phyloP scores from a whole-genome alignment of 2,888 invertebrate species.

The Operophtera brumata region DNA sequence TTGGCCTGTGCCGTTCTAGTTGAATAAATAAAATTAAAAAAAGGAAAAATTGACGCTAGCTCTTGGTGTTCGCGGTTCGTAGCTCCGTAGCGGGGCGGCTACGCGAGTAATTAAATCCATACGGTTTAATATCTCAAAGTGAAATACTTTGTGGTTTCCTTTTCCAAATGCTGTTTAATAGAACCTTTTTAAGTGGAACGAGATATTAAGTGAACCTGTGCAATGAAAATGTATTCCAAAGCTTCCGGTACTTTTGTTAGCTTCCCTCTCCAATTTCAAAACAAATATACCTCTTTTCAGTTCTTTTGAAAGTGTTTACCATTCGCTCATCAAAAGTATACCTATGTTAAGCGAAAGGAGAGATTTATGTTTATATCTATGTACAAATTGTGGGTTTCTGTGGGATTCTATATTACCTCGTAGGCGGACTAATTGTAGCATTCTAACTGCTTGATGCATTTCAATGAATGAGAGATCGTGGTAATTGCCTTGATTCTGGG shows the following conservation, averaged over 20 bases:
- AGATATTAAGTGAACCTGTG: constrained; percentile 10
- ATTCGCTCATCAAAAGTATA: no score
- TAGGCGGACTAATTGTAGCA: no score
- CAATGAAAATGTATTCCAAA: constrained; percentile 5
- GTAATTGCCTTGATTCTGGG: no score
- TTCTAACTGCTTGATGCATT: no score
- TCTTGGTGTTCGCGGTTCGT: constrained; percentile 10
- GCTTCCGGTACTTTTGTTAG: background rate
- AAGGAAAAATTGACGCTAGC: no score
- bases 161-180: constrained; percentile 23
- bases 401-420: no score
- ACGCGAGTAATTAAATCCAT: constrained; percentile 32
- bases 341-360: background rate
- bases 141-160: constrained; percentile 32
- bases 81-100: constrained; percentile 19
- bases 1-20: no score
- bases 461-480: no score
- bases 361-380: background rate
- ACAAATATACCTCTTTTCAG: background rate
- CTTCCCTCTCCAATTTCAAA: background rate
- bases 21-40: no score
- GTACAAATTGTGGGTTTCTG: no score
- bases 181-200: constrained; percentile 15
- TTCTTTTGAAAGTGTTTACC: no score
- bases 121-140: constrained; percentile 29